A percentile compares a stretch with the other conserved stretches of the same genome.
Conservation (phyloP, 2,113 vertebrate genomes). For the Toxostoma redivivum region DNA sequence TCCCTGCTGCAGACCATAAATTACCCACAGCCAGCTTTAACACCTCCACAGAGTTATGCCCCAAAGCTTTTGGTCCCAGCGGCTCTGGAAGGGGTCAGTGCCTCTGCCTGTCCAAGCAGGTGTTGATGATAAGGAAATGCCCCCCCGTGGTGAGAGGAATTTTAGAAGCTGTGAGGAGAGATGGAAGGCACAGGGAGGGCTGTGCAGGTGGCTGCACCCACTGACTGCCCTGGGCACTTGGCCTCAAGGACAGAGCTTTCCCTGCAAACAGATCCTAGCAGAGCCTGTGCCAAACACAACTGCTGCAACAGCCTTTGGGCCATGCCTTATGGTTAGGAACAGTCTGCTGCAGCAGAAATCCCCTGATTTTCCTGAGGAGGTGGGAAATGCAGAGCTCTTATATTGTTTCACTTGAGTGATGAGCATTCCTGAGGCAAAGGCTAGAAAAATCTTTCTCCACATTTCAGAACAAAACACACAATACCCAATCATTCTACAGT, state of each 20-base stretch:
- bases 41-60: slow-evolving; percentile 15
- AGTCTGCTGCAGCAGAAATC: background rate
- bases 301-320: background rate
- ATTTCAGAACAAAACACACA: background rate
- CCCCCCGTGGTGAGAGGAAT: background rate
- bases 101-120: background rate
- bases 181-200: background rate
- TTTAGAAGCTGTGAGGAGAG: slow-evolving; percentile 31
- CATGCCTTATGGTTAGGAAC: background rate
- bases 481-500: background rate
- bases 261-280: background rate
- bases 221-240: background rate
- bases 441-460: background rate
- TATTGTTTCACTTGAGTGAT: background rate
- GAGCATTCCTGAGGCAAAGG: background rate
- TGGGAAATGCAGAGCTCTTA: background rate
- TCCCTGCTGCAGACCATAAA: background rate
- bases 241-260: background rate
- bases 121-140: slow-evolving; percentile 1
- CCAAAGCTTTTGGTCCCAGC: background rate
- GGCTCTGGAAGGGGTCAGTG: background rate
- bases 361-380: background rate
- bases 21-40: background rate
- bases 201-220: background rate
- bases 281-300: background rate